Conservation (phyloP, 2,113 vertebrate species). For the Otus sunia region DNA sequence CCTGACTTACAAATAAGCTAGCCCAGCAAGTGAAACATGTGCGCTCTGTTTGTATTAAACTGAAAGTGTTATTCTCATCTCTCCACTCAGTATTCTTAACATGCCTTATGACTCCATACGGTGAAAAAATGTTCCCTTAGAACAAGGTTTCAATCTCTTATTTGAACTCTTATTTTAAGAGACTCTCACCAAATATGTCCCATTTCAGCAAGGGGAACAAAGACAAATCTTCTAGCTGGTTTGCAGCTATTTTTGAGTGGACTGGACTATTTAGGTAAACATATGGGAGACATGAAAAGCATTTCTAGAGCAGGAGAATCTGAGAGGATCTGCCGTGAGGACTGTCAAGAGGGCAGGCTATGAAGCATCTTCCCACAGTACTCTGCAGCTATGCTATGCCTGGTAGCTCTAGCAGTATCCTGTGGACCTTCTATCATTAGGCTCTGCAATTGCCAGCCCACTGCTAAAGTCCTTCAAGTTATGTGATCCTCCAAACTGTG, state of each 20-base stretch:
- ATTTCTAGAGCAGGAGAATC: background rate
- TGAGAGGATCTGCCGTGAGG: background rate
- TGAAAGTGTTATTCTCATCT: background rate
- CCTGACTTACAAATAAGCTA: background rate
- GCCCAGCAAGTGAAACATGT: background rate
- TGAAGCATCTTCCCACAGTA: background rate
- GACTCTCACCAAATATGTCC: background rate
- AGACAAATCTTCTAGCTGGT: background rate
- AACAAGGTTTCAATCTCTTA: background rate
- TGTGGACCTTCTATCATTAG: background rate
- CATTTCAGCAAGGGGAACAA: background rate
- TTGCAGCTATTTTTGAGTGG: constrained; percentile 17
- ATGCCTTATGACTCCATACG: background rate
- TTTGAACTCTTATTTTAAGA: constrained; percentile 10
- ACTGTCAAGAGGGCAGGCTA: background rate
- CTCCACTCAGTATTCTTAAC: background rate
- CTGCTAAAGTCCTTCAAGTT: background rate
- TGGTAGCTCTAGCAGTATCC: background rate
- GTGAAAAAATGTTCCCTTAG: constrained; percentile 5
- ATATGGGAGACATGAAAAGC: background rate
- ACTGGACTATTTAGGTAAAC: constrained; percentile 29
- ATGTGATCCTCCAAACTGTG: background rate
- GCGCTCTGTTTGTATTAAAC: background rate
- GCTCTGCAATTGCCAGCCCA: background rate
- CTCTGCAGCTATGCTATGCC: background rate